These are phyloP conservation scores for Callionymus lyra DNA, from an alignment of 2,113 vertebrate species.

Conservation along the genomic window DNA sequence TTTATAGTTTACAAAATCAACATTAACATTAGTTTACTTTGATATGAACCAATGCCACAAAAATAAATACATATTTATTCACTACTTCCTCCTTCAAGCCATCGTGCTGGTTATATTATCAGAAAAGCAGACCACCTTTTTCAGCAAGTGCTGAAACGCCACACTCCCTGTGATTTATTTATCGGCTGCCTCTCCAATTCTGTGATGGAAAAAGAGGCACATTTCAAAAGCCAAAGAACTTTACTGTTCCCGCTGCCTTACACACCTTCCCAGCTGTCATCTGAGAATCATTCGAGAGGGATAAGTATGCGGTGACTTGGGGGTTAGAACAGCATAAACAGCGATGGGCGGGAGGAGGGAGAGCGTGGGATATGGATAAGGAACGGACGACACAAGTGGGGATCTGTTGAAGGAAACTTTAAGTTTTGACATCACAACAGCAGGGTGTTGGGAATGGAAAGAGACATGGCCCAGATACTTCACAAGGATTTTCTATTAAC, in stretches of 20 bases:
- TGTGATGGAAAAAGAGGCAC: conserved; percentile 7
- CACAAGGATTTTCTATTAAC: conserved; percentile 38
- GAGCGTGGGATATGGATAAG: too few species aligned
- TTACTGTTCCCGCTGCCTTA: conserved; percentile 8
- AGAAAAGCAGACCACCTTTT: conserved; percentile 5
- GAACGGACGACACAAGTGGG: not conserved
- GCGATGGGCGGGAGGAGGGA: too few species aligned
- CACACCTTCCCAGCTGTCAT: conserved; percentile 10
- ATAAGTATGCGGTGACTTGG: conserved; percentile 2
- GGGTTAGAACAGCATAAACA: not conserved
- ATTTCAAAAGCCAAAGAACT: conserved; percentile 16
- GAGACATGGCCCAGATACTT: conserved; percentile 45
- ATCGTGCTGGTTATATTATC: too few species aligned
- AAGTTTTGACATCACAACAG: conserved; percentile 24
- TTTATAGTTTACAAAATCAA: too few species aligned
- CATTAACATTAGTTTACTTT: too few species aligned
- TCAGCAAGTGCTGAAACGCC: conserved; percentile 40
- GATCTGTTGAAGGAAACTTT: conserved; percentile 5
- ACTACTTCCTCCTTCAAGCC: too few species aligned
- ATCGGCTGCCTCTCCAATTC: conserved; percentile 19
- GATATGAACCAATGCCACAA: too few species aligned
- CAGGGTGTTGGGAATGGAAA: conserved; percentile 19
- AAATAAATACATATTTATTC: too few species aligned
- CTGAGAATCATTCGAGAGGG: conserved; percentile 1
- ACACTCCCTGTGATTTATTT: conserved; percentile 35